Evolutionary conservation across 2,797 vertebrate species (phyloP), one percentile per base, ranked within the genome.

Genomic region (Australoheros facetus): DNA sequence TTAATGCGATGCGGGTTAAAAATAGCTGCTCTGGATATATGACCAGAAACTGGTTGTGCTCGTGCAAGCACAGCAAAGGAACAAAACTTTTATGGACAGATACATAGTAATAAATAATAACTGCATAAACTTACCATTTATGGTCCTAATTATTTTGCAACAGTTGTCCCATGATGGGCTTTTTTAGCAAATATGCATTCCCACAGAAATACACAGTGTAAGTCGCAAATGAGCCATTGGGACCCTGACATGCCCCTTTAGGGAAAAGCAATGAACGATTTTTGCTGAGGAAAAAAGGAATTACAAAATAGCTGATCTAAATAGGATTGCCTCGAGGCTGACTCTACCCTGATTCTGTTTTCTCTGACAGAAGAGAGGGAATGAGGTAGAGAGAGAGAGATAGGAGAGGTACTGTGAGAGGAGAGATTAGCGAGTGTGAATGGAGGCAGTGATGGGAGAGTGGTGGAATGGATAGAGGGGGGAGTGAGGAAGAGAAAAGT

Each of bases 311-410:
- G 84, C 79, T 85, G 69, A 90, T 89, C 89, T 84, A 90, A 90
- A 90, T 92, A 85, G 79, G 79, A 75, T 59, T 73, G 82, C 85
- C 88, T 80, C 19, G 77, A 82, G 89, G 91, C 87, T 80, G 56
- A 84, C 59, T 77, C 56, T 89, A 91, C 78, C 90, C 92, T 88
- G 78, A 80, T 91, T 93, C 76, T 59, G 82, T 83, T 88, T 82
- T 82, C 85, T 85, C 58, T 73, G 78, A 81, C 72, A 80, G 66
- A 78, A 71, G 74, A 53, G 64, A 69, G 26, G 64, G 0, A 69
- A 32, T n/a, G 6, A 69, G 26, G 45, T n/a, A 69, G 16, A 2
- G 28, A 66, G 42, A 48, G 39, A n/a, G 54, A 48, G 39, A 21
- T 3, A 32, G 48, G 14, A 56, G 74, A n/a, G 64, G 6, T n/a